Conservation (phyloP, 2,797 vertebrate genomes). For the Chelonia mydas region DNA sequence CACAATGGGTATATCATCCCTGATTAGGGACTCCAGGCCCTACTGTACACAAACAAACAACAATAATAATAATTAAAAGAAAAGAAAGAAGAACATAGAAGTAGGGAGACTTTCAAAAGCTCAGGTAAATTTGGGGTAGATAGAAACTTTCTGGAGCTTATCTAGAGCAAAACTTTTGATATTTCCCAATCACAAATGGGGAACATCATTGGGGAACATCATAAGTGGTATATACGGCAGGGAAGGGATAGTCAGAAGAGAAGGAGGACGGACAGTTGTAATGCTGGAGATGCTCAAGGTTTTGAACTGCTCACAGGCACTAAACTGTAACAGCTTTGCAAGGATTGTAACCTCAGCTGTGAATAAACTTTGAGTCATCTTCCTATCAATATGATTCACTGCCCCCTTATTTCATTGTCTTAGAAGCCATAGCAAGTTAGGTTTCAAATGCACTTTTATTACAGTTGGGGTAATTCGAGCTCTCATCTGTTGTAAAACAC, state of each 20-base stretch:
- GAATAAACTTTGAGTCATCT: conserved; percentile 58
- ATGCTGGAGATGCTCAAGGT: not conserved
- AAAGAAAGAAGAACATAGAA: conserved; percentile 27
- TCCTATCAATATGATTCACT: conserved; percentile 48
- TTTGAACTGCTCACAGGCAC: conserved; percentile 37
- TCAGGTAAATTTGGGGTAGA: not conserved
- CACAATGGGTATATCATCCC: not conserved
- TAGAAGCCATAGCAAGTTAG: not conserved
- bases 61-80: not conserved
- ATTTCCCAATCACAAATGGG: conserved; percentile 22
- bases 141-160: conserved; percentile 45
- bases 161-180: conserved; percentile 41
- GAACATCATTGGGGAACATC: conserved; percentile 22
- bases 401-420: conserved; percentile 49
- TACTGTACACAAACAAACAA: not conserved
- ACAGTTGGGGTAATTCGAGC: not conserved
- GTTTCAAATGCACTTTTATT: conserved; percentile 15
- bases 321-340: conserved; percentile 46
- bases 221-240: conserved; percentile 18
- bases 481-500: not conserved
- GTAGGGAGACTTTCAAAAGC: not conserved
- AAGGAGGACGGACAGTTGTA: not conserved
- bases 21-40: not conserved
- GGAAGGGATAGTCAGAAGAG: conserved; percentile 23
- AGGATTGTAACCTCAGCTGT: conserved; percentile 49